Evolutionary conservation across 1,140 invertebrate species (phyloP), one percentile per base, ranked within the genome.

Genomic region (Himalopsyche phryganea): DNA sequence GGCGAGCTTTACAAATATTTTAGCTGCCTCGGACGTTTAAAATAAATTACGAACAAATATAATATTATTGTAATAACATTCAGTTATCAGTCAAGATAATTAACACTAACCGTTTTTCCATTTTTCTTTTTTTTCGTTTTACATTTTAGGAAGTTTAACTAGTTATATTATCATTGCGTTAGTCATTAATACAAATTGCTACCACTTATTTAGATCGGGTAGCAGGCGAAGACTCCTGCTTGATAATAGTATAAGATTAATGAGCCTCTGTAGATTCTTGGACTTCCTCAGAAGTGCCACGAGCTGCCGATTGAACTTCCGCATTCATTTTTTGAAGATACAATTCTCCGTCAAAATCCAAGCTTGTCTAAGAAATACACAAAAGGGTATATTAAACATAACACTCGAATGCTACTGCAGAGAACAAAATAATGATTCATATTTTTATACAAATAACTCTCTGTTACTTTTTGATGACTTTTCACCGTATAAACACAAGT

Each of bases 261-360:
- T 61, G 51, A n/a, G 58, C 35, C 40, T 61, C 58, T n/a, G 52
- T 35, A 23, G 58, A 61, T n/a, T 61, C 42, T 55, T 40, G 38
- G 36, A 44, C 20, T 38, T 61, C 53, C 32, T 61, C 60, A 20
- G 51, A 11, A 13, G 47, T 45, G 13, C 40, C 28, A 19, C 35
- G 38, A 48, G 41, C 53, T n/a, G 32, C 33, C 18, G 48, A 32
- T 19, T 35, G 40, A 32, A 28, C 41, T 35, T 20, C 49, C 19
- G 41, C 47, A 13, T 11, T 47, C 11, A 23, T 7, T 36, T 58
- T 57, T 58, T 56, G 48, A 23, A 54, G 42, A 53, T 60, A 58
- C 33, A 56, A 14, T 17, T 64, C 62, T 45, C 53, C 62, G 53
- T 61, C 57, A 45, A 64, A 64, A 23, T 60, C 19, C 53, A 64